These are phyloP conservation scores for Erethizon dorsatum DNA, from an alignment of 2,797 vertebrate genomes.

Conservation along the genomic window DNA sequence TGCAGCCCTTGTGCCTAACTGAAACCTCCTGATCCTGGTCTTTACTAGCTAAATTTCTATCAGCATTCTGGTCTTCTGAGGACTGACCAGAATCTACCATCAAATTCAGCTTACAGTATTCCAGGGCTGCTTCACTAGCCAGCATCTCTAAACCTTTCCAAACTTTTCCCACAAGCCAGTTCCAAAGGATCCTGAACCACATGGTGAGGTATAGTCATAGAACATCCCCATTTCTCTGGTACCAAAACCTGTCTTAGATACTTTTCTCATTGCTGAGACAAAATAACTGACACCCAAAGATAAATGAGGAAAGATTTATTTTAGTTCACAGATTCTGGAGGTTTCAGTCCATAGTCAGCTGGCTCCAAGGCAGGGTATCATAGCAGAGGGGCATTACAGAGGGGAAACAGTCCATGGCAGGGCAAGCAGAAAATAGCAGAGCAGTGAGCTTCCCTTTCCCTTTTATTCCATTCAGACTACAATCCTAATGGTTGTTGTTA, in stretches of 20 bases:
- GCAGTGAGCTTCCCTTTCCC: background rate
- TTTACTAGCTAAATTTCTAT: background rate
- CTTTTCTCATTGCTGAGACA: background rate
- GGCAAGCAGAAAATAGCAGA: background rate
- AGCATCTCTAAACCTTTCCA: background rate
- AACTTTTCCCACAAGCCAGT: background rate
- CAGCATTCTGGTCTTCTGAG: background rate
- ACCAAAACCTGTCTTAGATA: no score
- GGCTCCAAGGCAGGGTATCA: background rate
- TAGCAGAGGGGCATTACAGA: background rate
- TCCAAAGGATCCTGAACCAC: background rate
- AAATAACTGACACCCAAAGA: background rate
- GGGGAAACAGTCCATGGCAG: background rate
- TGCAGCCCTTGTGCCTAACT: background rate
- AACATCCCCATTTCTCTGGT: background rate
- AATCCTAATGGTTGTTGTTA: background rate
- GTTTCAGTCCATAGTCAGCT: background rate
- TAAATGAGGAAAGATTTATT: background rate
- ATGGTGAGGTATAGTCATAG: background rate
- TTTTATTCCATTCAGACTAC: background rate
- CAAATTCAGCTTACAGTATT: background rate
- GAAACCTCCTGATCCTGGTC: background rate
- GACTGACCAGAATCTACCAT: background rate
- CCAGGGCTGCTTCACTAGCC: background rate
- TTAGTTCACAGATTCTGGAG: background rate